phyloP scores from a whole-genome alignment of 2,113 vertebrate species.

The Lepus europaeus region DNA sequence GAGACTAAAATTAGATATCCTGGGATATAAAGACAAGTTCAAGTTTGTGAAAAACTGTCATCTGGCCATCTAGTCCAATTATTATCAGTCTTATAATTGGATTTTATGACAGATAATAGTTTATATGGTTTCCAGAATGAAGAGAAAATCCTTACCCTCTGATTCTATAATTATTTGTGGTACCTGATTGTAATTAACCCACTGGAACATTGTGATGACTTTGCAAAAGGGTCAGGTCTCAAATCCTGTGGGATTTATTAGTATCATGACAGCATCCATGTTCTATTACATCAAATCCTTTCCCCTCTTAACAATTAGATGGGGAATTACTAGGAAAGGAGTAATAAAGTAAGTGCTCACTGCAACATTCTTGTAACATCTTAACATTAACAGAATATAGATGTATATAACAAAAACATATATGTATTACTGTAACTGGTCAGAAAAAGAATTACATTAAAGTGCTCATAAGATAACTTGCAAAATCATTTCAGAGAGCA shows the following conservation, averaged over 20 bases:
- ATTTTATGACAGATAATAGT: slow-evolving; percentile 81
- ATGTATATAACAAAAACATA: not conserved
- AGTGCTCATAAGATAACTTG: slow-evolving; percentile 7
- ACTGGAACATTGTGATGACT: slow-evolving; percentile 69
- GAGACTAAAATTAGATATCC: slow-evolving; percentile 75
- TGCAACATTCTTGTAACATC: slow-evolving; percentile 37
- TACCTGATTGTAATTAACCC: slow-evolving; percentile 61
- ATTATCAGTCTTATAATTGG: slow-evolving; percentile 82
- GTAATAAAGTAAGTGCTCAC: slow-evolving; percentile 51
- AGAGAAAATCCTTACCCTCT: slow-evolving; percentile 65
- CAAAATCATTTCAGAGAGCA: not conserved
- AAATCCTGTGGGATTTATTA: slow-evolving; percentile 5
- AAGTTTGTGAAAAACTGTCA: slow-evolving; percentile 73
- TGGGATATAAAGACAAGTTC: slow-evolving; percentile 69
- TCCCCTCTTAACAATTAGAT: not conserved
- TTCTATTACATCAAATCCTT: slow-evolving; percentile 27
- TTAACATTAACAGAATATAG: slow-evolving; percentile 29
- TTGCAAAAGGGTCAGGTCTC: slow-evolving; percentile 53
- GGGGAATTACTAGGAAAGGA: slow-evolving; percentile 25
- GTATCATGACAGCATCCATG: not conserved
- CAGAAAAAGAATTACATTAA: slow-evolving; percentile 60
- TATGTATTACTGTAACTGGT: not conserved
- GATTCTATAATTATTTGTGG: slow-evolving; percentile 58
- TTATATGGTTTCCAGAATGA: slow-evolving; percentile 81
- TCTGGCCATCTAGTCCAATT: slow-evolving; percentile 76